Evolutionary conservation across 2,888 invertebrate genomes (phyloP).

Genomic region (Coelinius sp.): DNA sequence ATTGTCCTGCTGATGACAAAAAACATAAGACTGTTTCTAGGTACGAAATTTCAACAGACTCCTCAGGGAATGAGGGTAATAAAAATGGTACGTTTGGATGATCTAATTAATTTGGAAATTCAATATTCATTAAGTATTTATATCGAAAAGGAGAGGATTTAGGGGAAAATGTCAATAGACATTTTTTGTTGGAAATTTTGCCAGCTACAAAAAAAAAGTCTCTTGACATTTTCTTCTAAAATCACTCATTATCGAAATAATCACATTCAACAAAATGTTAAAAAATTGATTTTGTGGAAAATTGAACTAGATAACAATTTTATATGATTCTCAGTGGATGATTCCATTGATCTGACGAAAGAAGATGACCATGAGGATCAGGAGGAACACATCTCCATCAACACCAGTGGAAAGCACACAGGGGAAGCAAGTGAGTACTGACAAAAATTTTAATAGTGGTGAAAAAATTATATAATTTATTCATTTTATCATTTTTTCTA

Average conservation of each 20-base stretch:
- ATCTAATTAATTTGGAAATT: neutral
- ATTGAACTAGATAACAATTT: too few species aligned
- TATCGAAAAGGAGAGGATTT: too few species aligned
- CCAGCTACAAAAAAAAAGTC: too few species aligned
- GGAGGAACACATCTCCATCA: slow-evolving; percentile 8
- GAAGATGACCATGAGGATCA: slow-evolving; percentile 29
- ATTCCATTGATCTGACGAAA: slow-evolving; percentile 38
- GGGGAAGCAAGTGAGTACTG: neutral
- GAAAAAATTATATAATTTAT: neutral
- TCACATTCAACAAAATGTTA: too few species aligned
- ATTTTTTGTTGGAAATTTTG: too few species aligned
- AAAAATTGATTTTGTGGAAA: too few species aligned
- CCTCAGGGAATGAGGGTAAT: slow-evolving; percentile 24
- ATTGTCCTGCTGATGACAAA: neutral
- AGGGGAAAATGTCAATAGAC: too few species aligned
- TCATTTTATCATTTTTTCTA: neutral
- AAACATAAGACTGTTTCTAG: neutral
- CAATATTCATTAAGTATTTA: too few species aligned
- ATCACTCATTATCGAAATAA: too few species aligned
- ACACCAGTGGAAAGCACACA: neutral
- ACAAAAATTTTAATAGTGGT: too few species aligned
- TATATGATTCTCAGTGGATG: slow-evolving; percentile 23
- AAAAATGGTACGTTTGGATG: slow-evolving; percentile 27
- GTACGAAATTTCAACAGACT: neutral
- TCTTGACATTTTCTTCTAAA: too few species aligned